Evolutionary conservation across 1,140 invertebrate species (phyloP), one percentile per base, ranked within the genome.

Genomic region (Tetragnatha versicolor): DNA sequence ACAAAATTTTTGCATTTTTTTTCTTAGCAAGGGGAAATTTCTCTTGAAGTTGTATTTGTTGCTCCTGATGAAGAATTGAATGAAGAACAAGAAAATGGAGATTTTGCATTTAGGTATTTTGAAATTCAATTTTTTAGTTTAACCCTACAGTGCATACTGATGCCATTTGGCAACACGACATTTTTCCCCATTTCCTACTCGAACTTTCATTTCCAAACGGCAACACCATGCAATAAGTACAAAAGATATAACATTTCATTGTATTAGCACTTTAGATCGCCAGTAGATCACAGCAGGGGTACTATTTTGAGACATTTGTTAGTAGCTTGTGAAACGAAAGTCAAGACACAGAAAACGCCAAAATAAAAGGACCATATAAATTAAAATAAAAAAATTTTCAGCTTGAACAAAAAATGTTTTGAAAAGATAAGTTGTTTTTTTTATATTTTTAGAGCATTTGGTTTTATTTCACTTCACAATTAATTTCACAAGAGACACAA

Each of bases 21-120:
- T 81, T 88, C 88, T 70, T 89, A 91, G 85, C 88, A 89, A 82
- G 92, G 91, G 12, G 89, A 91, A 82, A 91, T 92, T 82, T 88
- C 88, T 42, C 85, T 93, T 63, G 90, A 91, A 84, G 91, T 93
- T 37, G 90, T 92, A 84, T 93, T 91, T 85, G 86, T 88, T 3
- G 89, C 92, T 39, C 91, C 91, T 22, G 90, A 90, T 65, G 91
- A 92, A 83, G 89, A 90, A 82, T 90, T 88, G 83, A 90, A 90
- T 83, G 84, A 84, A 55, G 85, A 86, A 70, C 86, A 85, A 82
- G 86, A 85, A 66, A 82, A 86, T 60, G 84, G 85, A 76, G 86
- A 87, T 78, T 86, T 88, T 79, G 83, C 87, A 17, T 86, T 86
- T 72, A 85, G 86, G 82, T 87, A 68, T 33, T 17, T n/a, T 69